Evolutionary conservation across 2,888 invertebrate species (phyloP), one percentile per base, ranked within the genome.

Genomic region (Cybosia mesomella): DNA sequence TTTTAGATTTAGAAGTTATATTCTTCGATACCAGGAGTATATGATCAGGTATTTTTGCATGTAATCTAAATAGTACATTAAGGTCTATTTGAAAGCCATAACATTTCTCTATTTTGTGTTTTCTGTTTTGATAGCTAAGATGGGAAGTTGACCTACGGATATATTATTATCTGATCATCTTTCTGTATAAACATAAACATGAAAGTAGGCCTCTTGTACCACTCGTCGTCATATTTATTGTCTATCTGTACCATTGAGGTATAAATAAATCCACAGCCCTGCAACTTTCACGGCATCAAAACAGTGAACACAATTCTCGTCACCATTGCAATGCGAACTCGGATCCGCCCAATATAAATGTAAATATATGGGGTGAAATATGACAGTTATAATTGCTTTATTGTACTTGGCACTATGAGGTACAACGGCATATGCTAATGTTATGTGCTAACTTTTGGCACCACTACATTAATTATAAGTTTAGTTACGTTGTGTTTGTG

Each of bases 351-450:
- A 94, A 95, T 95, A 94, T 95, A 95, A 92, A 95, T 95, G 94
- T 94, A 92, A 95, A 95, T 95, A 93, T 80, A 87, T 73, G 74
- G 85, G 85, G 85, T 92, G 93, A 94, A 94, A 94, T 94, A 93
- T 93, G 92, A 91, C 94, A 89, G 92, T 90, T 91, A 93, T 94
- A 94, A 95, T 95, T 95, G 93, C 91, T 94, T 94, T 94, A 94
- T 94, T 94, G 93, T 90, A 87, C 91, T 91, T 88, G 87, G 84
- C 81, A 85, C 81, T 85, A 55, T 21, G 64, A 58, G 59, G 54
- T 34, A 70, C 83, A 61, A 74, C 75, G 79, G 71, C 76, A 79
- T 91, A 91, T 91, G 92, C 85, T 88, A 92, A 92, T 92, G 81
- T 64, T 67, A 68, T 66, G 73, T 71, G 68, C 67, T 76, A 82